phyloP scores from a whole-genome alignment of 2,113 vertebrate genomes.

The Excalfactoria chinensis region DNA sequence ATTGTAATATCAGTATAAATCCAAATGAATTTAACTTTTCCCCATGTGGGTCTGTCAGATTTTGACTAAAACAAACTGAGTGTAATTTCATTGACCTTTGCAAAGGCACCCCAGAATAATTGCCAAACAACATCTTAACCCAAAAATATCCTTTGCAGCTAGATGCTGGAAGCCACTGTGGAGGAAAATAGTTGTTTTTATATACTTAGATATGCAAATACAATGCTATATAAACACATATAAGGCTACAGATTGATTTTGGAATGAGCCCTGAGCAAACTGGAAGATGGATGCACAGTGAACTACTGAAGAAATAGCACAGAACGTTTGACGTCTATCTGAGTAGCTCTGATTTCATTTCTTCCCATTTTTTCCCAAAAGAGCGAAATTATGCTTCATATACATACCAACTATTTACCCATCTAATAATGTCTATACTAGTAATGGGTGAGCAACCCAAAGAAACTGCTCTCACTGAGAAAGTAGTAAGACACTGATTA shows the following conservation, averaged over 20 bases:
- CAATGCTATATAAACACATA: not conserved
- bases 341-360: conserved; percentile 15
- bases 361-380: not conserved
- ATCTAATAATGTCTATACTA: not conserved
- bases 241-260: conserved; percentile 37
- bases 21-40: not conserved
- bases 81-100: conserved; percentile 29
- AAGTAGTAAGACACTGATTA: not conserved
- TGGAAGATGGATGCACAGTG: not conserved
- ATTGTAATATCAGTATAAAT: not conserved
- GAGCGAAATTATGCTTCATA: not conserved
- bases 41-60: not conserved
- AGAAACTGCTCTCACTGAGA: not conserved
- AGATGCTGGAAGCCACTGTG: not conserved
- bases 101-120: conserved; percentile 22
- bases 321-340: not conserved
- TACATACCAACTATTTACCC: not conserved
- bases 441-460: not conserved
- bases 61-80: not conserved
- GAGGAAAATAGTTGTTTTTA: not conserved
- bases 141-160: not conserved
- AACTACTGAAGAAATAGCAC: not conserved
- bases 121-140: not conserved
- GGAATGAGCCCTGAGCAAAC: conserved; percentile 17
- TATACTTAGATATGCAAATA: not conserved